A percentile compares a stretch with the other conserved stretches of the same genome.
Conservation (phyloP, 2,113 vertebrate genomes). For the Sinocyclocheilus grahami region DNA sequence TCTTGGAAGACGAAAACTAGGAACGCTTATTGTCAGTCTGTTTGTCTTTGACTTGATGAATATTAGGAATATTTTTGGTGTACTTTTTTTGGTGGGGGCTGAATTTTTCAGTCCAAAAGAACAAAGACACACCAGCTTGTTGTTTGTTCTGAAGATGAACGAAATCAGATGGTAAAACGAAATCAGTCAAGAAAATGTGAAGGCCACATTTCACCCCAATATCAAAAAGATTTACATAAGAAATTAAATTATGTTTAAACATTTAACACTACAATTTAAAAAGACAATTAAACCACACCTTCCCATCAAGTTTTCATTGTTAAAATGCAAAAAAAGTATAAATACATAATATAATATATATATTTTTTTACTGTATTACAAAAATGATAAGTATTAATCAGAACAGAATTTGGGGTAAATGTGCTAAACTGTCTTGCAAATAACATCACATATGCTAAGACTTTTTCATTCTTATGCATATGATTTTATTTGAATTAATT, state of each 20-base stretch:
- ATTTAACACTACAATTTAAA: background rate
- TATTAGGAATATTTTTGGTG: background rate
- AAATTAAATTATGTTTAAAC: background rate
- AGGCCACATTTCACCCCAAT: constrained; percentile 4
- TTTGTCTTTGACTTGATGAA: constrained; percentile 6
- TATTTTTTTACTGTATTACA: background rate
- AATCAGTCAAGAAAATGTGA: background rate
- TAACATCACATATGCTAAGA: background rate
- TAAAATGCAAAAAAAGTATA: too few relatives aligned
- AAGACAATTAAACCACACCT: background rate
- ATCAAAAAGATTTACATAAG: background rate
- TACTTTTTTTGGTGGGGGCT: background rate
- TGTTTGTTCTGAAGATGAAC: too few relatives aligned
- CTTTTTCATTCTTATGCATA: background rate
- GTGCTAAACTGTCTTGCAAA: background rate
- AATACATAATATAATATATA: background rate
- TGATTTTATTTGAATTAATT: background rate
- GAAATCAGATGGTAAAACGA: background rate
- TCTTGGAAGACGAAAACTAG: constrained; percentile 24
- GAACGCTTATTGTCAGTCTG: background rate
- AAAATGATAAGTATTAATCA: background rate
- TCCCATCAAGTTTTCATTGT: background rate
- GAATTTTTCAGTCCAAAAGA: background rate
- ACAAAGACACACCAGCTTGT: too few relatives aligned
- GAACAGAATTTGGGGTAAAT: background rate